Percentiles rank a stretch among this genome's conserved stretches.
Conservation (phyloP, 2,113 vertebrate species). For the Grantiella picta region DNA sequence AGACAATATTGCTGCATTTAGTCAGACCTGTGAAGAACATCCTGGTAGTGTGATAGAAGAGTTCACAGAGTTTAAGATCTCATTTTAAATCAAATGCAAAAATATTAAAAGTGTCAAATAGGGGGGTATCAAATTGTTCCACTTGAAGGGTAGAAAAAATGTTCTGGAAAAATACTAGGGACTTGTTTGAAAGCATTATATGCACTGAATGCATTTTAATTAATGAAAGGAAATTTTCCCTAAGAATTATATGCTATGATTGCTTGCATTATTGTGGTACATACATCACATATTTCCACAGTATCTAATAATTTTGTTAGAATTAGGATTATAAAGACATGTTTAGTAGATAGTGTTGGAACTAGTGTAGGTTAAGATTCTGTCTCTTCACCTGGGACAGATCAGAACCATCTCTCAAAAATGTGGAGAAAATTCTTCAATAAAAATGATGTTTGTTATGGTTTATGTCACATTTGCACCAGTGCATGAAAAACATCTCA, state of each 20-base stretch:
- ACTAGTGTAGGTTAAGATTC: background rate
- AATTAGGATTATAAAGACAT: background rate
- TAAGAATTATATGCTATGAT: background rate
- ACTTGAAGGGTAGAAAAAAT: background rate
- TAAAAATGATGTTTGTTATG: background rate
- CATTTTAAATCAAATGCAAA: background rate
- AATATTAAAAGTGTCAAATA: background rate
- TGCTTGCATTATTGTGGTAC: background rate
- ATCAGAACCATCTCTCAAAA: background rate
- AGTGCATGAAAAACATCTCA: background rate
- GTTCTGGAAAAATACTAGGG: background rate
- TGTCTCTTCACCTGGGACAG: background rate
- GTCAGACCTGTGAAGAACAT: background rate
- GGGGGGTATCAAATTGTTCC: background rate
- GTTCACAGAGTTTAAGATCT: background rate
- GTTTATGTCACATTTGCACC: background rate
- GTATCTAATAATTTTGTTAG: background rate
- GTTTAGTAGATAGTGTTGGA: background rate
- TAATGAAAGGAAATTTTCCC: background rate
- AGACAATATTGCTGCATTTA: background rate
- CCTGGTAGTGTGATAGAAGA: background rate
- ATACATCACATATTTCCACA: background rate
- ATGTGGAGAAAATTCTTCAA: background rate
- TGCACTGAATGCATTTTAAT: background rate
- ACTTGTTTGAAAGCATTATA: background rate